Conservation (phyloP, 2,888 invertebrate genomes). For the Apotomis turbidana region DNA sequence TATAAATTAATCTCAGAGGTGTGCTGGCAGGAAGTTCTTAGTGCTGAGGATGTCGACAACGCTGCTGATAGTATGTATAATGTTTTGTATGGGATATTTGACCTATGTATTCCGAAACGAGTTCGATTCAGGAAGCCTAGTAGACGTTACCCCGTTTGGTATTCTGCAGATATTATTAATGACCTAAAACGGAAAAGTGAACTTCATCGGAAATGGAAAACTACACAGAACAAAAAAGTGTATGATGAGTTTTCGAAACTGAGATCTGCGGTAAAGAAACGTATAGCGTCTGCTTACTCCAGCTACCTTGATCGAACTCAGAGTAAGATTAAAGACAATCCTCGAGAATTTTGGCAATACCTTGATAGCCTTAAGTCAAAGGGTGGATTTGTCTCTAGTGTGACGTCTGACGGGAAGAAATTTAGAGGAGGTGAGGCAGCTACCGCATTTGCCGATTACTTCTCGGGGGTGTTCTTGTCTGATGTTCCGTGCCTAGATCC, state of each 20-base stretch:
- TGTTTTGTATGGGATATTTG: conserved; percentile 7
- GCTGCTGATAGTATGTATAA: background rate
- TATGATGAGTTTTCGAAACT: background rate
- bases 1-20: background rate
- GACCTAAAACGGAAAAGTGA: conserved; percentile 2
- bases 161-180: conserved; percentile 6
- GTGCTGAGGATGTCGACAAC: background rate
- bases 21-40: background rate
- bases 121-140: background rate
- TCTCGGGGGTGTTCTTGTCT: conserved; percentile 12
- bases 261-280: background rate
- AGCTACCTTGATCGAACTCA: conserved; percentile 6
- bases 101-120: conserved; percentile 19
- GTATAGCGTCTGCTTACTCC: background rate
- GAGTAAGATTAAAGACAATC: background rate
- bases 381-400: conserved; percentile 1
- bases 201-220: background rate
- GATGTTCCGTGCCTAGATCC: conserved; percentile 4
- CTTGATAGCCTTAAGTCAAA: background rate
- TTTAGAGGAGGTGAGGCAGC: background rate
- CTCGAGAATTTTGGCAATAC: conserved; percentile 4
- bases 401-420: background rate
- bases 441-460: background rate
- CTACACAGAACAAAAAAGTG: background rate
- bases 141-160: conserved; percentile 32